Evolutionary conservation across 1,140 invertebrate species (phyloP).

Genomic region (Magallana ariakensis): DNA sequence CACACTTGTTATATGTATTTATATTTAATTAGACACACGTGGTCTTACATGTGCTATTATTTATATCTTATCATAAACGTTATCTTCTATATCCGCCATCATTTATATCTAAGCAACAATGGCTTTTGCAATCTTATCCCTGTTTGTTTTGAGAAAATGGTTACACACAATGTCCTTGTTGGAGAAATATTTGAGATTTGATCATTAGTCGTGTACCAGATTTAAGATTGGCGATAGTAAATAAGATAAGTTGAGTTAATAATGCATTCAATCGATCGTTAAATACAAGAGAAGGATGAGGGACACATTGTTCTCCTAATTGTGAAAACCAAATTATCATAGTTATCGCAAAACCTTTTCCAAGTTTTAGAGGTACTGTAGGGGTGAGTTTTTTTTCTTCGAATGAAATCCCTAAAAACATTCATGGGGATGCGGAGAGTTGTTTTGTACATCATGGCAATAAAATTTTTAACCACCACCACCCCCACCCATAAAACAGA

Average conservation of each 20-base stretch:
- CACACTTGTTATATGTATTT: no score
- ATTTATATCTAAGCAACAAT: slow-evolving; percentile 30
- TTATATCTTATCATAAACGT: background rate
- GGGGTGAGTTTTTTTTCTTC: no score
- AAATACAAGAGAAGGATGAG: background rate
- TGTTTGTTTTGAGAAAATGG: slow-evolving; percentile 20
- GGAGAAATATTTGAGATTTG: slow-evolving; percentile 29
- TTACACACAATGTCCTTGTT: slow-evolving; percentile 5
- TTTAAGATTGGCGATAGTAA: background rate
- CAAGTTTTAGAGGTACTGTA: no score
- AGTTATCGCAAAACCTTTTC: no score
- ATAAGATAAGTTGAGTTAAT: background rate
- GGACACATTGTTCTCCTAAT: no score
- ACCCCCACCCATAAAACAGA: no score
- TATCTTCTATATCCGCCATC: slow-evolving; percentile 14
- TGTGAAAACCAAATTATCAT: no score
- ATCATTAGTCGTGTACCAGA: background rate
- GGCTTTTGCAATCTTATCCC: slow-evolving; percentile 13
- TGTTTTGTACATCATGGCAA: no score
- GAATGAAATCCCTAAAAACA: no score
- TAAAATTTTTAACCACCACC: no score
- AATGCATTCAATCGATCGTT: background rate
- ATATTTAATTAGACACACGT: background rate
- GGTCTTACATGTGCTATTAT: slow-evolving; percentile 8
- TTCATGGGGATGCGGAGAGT: no score